Evolutionary conservation across 2,797 vertebrate genomes (phyloP), one percentile per base, ranked within the genome.

Genomic region (Centropyge bicolor): DNA sequence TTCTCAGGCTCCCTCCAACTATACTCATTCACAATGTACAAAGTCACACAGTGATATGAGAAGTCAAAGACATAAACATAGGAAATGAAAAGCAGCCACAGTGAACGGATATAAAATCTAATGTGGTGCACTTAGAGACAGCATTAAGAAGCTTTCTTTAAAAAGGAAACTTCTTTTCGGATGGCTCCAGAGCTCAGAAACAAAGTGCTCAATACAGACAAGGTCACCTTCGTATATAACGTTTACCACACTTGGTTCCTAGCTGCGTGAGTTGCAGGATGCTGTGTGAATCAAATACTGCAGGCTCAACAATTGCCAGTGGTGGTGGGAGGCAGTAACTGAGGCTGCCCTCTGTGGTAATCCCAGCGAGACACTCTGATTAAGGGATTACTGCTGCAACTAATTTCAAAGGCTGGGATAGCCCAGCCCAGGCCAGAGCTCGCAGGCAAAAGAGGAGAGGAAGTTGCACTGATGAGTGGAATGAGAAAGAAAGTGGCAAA

Each of bases 371-470:
- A 93, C 82, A 74, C 88, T 82, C 86, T 90, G 91, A 95, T 95
- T 95, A 95, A 95, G 80, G 89, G 93, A 95, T 96, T 95, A 95
- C 82, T 86, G 78, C 78, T 75, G 86, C 85, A 85, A 92, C 92
- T 93, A 87, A 92, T 93, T 95, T 93, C 89, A 89, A 85, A 90
- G 89, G 82, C 89, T 71, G 87, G 91, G 90, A 91, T 56, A 86
- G 86, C 83, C 76, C 74, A 86, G 86, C 83, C 76, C 74, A 22
- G 65, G 67, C 74, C 41, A 63, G 55, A 83, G 70, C 70, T 49
- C 31, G 13, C 46, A 79, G 76, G 82, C 59, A 45, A 46, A 67
- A 69, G n/a, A 70, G 55, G 74, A 88, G 49, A 73, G 22, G 49
- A 86, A 66, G 66, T 52, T 11, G 19, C 24, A 66, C 35, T 27